phyloP scores from a whole-genome alignment of 2,888 invertebrate species.

The Cetonia aurata region DNA sequence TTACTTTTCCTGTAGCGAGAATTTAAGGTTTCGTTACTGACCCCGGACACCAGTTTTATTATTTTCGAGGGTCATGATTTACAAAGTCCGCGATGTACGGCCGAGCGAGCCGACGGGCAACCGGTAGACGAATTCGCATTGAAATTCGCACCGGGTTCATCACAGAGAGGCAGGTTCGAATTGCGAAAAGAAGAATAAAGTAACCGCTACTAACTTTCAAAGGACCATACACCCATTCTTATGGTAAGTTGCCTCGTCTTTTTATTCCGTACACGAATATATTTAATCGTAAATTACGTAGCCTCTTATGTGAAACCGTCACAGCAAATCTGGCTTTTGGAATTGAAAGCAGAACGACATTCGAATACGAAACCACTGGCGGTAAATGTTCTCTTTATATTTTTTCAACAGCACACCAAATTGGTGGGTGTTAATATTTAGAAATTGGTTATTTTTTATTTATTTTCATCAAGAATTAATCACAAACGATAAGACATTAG shows the following conservation, averaged over 20 bases:
- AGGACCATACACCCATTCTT: constrained; percentile 9
- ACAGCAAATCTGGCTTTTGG: background rate
- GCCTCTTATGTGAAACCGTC: constrained; percentile 22
- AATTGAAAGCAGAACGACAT: too few species aligned
- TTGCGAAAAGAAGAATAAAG: constrained; percentile 27
- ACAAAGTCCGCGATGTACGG: constrained; percentile 24
- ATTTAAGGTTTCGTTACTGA: constrained; percentile 27
- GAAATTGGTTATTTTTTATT: too few species aligned
- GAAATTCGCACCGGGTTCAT: constrained; percentile 28
- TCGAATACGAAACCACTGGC: too few species aligned
- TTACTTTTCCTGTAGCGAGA: constrained; percentile 21
- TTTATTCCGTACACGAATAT: constrained; percentile 21
- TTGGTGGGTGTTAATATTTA: too few species aligned
- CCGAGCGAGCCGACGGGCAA: background rate
- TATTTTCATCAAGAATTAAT: too few species aligned
- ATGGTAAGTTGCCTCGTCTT: constrained; percentile 14
- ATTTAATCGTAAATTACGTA: constrained; percentile 35
- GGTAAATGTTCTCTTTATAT: too few species aligned
- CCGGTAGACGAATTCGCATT: constrained; percentile 34
- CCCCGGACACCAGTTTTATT: constrained; percentile 31
- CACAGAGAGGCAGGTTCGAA: constrained; percentile 7
- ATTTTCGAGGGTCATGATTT: constrained; percentile 33
- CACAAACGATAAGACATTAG: too few species aligned
- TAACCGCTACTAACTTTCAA: constrained; percentile 32
- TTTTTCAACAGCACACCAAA: too few species aligned